Percentiles rank a stretch among this genome's conserved stretches.
These are phyloP conservation scores for Eutrigla gurnardus DNA, from an alignment of 2,797 vertebrate species.

Conservation along the genomic window DNA sequence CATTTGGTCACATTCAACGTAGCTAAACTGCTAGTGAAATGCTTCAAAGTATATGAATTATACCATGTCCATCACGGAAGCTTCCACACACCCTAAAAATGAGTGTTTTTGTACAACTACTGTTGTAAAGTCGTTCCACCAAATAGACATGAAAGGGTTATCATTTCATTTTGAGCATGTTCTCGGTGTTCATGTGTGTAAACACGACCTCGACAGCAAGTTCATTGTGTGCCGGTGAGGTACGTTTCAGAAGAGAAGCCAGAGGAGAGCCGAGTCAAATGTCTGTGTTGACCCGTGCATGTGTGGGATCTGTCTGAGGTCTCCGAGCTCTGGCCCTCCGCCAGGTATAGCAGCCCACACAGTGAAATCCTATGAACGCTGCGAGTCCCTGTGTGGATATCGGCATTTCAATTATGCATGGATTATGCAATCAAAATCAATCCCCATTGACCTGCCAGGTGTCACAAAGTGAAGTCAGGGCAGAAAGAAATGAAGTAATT, in stretches of 20 bases:
- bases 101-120: conserved; percentile 24
- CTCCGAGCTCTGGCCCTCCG: conserved; percentile 48
- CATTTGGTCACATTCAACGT: neutral
- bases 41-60: neutral
- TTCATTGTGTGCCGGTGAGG: conserved; percentile 31
- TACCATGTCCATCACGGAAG: conserved; percentile 1
- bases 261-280: conserved; percentile 62
- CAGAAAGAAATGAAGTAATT: conserved; percentile 32
- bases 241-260: conserved; percentile 45
- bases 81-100: conserved; percentile 8
- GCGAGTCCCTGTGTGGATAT: conserved; percentile 57
- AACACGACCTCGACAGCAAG: conserved; percentile 31
- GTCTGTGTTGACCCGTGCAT: conserved; percentile 56
- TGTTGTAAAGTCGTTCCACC: neutral
- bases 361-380: conserved; percentile 63
- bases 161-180: neutral
- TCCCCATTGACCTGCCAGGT: conserved; percentile 55
- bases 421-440: conserved; percentile 63
- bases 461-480: conserved; percentile 41
- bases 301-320: conserved; percentile 62
- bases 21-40: conserved; percentile 7
- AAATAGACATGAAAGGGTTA: neutral
- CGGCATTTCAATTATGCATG: conserved; percentile 65
- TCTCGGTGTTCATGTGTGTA: conserved; percentile 4
- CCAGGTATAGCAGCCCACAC: conserved; percentile 64